Base-by-base conservation (phyloP, 2,888 invertebrate genomes). In the Hypomecis punctinalis region DNA sequence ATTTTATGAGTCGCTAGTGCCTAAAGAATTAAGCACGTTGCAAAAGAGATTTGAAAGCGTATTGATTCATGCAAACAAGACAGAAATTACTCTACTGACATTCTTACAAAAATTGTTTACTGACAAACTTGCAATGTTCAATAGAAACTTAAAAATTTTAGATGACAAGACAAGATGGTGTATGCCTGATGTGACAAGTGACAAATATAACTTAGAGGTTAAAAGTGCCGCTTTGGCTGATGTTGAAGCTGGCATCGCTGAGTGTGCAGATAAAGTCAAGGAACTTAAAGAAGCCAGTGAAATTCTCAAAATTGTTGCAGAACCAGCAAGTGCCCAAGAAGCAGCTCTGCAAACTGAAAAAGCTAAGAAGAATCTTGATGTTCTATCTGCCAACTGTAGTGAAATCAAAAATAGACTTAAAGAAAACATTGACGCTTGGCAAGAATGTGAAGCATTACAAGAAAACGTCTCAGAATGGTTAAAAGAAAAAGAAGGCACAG, bases 81-180 rank as follows among this genome's bases (percentile, higher is more conserved):
- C 97, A 11, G 96, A 97, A 85, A 94, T 94, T 5, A 96, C 96
- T 0, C 84, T 98, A 37, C 89, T 96, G 5, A 95, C 96, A 43
- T 97, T 97, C 87, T 93, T 99, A 58, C 97, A 97, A 80, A 98
- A 98, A 85, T 95, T 96, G 72, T 97, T 98, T 77, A 95, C 96
- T 52, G 98, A 98, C 72, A 98, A 97, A 79, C 94, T 97, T 62
- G 95, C 95, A 52, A 96, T 96, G 81, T 93, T 98, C 43, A 96
- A 97, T 76, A 94, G 98, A 74, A 95, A 97, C 80, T 94, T 98
- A 8, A 94, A 95, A 56, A 96, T 96, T 0, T 95, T 97, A 71
- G 96, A 96, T 69, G 98, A 99, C 80, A 98, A 98, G 86, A 95
- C 98, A 0, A 94, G 95, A 10, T 98, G 98, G 98, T 99, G 98